These are phyloP conservation scores for Cybosia mesomella DNA, from an alignment of 2,888 invertebrate genomes.

Conservation along the genomic window DNA sequence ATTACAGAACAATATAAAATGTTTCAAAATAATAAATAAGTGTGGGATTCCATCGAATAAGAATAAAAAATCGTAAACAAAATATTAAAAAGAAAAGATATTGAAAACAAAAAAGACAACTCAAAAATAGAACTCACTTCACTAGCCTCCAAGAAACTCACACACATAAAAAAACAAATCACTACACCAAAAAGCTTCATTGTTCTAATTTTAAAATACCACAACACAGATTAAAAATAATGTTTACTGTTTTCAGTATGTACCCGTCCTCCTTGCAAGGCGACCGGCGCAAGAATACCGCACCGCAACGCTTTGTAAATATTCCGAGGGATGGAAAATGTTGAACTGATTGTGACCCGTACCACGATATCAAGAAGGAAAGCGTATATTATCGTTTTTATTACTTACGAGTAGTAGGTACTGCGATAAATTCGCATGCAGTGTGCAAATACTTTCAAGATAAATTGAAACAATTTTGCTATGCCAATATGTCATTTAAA, in stretches of 20 bases:
- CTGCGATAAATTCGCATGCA: not conserved
- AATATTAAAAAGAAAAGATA: not conserved
- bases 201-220: slow-evolving; percentile 28
- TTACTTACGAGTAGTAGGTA: slow-evolving; percentile 20
- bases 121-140: slow-evolving; percentile 52
- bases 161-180: slow-evolving; percentile 53
- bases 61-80: not conserved
- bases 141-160: slow-evolving; percentile 45
- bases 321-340: slow-evolving; percentile 31
- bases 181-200: slow-evolving; percentile 56
- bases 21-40: not conserved
- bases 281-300: slow-evolving; percentile 32
- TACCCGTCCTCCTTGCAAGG: slow-evolving; percentile 31
- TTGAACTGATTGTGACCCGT: slow-evolving; percentile 38
- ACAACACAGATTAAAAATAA: slow-evolving; percentile 34
- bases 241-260: not conserved
- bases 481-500: not conserved
- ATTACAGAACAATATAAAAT: not conserved
- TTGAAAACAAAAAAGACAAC: slow-evolving; percentile 7
- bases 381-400: not conserved
- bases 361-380: slow-evolving; percentile 21
- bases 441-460: slow-evolving; percentile 12
- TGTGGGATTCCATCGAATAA: not conserved
- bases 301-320: not conserved
- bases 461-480: not conserved